These are phyloP conservation scores for Dicyrtomina minuta DNA, from an alignment of 2,888 invertebrate species.

Conservation along the genomic window DNA sequence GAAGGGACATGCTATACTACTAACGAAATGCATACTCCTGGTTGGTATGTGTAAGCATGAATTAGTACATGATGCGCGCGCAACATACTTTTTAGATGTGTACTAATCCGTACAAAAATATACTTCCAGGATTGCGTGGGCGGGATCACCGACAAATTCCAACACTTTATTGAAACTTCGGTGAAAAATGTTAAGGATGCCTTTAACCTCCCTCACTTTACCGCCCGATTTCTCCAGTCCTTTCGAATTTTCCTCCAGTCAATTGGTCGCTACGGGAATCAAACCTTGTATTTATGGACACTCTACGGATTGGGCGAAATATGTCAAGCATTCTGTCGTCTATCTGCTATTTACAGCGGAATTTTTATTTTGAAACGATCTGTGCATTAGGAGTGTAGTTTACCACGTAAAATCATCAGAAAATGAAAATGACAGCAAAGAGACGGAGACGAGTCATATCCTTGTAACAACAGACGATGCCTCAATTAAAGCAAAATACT, in stretches of 20 bases:
- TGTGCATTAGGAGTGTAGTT: constrained; percentile 65
- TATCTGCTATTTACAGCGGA: too few relatives aligned
- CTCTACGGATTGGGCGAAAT: constrained; percentile 75
- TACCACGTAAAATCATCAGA: constrained; percentile 62
- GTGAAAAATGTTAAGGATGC: constrained; percentile 60
- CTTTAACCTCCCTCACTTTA: constrained; percentile 64
- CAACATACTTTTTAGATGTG: too few relatives aligned
- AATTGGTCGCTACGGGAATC: constrained; percentile 89
- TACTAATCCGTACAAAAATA: too few relatives aligned
- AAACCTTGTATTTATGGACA: constrained; percentile 91
- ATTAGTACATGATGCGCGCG: too few relatives aligned
- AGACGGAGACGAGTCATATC: constrained; percentile 71
- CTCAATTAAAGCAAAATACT: constrained; percentile 70
- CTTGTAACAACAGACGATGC: too few relatives aligned
- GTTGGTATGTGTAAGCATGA: too few relatives aligned
- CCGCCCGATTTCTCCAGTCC: constrained; percentile 74
- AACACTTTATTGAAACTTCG: constrained; percentile 85
- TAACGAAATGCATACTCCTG: too few relatives aligned
- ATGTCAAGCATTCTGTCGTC: constrained; percentile 59
- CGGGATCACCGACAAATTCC: constrained; percentile 80
- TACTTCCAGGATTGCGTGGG: too few relatives aligned
- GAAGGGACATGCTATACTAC: too few relatives aligned
- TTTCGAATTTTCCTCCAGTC: constrained; percentile 63
- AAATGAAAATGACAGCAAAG: too few relatives aligned
- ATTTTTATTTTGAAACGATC: constrained; percentile 85